phyloP scores from a whole-genome alignment of 2,113 vertebrate genomes.

The Platysteira castanea region DNA sequence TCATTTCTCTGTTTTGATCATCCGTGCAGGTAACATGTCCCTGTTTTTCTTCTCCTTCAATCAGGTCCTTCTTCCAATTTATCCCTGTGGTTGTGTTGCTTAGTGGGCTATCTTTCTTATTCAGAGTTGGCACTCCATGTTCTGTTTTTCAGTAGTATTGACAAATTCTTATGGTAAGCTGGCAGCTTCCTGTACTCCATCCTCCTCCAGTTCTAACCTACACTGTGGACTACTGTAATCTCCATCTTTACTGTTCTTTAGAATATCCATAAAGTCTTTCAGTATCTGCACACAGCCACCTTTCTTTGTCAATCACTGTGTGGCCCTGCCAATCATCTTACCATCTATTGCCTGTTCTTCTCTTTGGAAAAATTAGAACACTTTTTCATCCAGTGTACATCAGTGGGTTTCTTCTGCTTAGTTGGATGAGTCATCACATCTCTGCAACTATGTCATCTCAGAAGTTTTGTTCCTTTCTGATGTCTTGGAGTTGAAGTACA shows the following conservation, averaged over 20 bases:
- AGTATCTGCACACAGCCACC: neutral
- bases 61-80: neutral
- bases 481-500: neutral
- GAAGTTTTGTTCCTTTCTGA: neutral
- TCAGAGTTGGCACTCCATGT: neutral
- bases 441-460: neutral
- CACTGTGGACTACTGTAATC: neutral
- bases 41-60: neutral
- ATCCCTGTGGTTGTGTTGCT: neutral
- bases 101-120: neutral
- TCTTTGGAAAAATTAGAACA: neutral
- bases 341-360: neutral
- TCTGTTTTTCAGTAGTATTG: neutral
- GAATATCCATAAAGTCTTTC: neutral
- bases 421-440: neutral
- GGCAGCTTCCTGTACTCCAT: neutral
- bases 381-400: neutral
- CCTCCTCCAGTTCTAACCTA: neutral
- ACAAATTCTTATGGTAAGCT: neutral
- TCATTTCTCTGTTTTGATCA: neutral
- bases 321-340: neutral
- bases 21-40: no score
- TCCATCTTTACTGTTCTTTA: neutral
- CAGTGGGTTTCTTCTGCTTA: neutral
- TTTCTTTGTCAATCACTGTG: neutral